Evolutionary conservation across 1,140 invertebrate species (phyloP).

Genomic region (Drosophila tsacasi): DNA sequence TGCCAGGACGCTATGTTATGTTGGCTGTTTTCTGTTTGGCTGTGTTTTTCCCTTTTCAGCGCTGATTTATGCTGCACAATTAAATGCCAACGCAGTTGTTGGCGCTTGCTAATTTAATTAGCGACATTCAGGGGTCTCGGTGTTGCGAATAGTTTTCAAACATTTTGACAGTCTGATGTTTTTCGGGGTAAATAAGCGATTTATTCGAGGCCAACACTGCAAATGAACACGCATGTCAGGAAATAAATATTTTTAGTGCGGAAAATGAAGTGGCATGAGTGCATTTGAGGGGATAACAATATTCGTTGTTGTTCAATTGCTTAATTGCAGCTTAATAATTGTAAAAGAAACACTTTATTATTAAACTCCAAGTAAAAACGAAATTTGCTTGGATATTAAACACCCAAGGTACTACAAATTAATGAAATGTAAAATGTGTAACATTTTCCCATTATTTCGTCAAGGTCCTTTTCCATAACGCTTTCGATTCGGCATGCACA

Average conservation of each 20-base stretch:
- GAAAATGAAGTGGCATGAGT: neutral
- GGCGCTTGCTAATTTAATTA: constrained; percentile 61
- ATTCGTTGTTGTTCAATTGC: neutral
- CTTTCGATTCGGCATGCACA: constrained; percentile 22
- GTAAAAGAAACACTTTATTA: neutral
- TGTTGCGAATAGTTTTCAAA: constrained; percentile 27
- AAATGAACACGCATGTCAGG: constrained; percentile 4
- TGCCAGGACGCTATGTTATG: constrained; percentile 18
- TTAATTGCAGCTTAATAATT: neutral
- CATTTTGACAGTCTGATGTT: constrained; percentile 29
- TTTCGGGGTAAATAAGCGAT: constrained; percentile 17
- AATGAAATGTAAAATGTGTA: neutral
- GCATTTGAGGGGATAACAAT: neutral
- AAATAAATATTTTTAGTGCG: neutral
- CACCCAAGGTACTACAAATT: neutral
- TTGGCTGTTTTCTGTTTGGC: constrained; percentile 25
- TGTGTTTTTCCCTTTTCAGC: constrained; percentile 31
- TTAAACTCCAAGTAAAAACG: neutral
- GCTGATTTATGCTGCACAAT: constrained; percentile 65
- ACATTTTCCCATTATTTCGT: constrained; percentile 10
- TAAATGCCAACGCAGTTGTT: constrained; percentile 58
- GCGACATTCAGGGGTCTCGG: constrained; percentile 31
- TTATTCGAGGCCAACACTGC: constrained; percentile 5
- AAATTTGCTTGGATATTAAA: neutral
- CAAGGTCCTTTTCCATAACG: constrained; percentile 23